Evolutionary conservation across 2,797 vertebrate species (phyloP).

Genomic region (Oryzias dopingdopingensis): DNA sequence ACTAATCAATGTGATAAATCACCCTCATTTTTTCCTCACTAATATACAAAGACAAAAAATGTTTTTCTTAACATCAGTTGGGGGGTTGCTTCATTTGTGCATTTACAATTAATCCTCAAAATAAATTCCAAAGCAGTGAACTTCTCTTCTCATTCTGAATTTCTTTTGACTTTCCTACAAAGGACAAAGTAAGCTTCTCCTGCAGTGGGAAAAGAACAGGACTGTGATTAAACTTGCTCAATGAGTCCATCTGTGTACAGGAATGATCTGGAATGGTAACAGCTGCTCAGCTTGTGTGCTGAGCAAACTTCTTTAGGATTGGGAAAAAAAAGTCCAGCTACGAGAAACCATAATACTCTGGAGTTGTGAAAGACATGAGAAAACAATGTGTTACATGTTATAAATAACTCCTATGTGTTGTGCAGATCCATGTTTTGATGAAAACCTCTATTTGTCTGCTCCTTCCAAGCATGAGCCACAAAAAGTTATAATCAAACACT

Average conservation of each 20-base stretch:
- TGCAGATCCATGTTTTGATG: too few relatives aligned
- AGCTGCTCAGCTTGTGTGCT: conserved; percentile 24
- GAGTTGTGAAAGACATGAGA: conserved; percentile 5
- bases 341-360: conserved; percentile 9
- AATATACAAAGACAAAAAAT: conserved; percentile 3
- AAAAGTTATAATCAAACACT: not conserved
- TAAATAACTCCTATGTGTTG: too few relatives aligned
- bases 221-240: conserved; percentile 21
- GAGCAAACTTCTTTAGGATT: conserved; percentile 23
- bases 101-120: conserved; percentile 11
- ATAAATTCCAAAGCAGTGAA: conserved; percentile 4
- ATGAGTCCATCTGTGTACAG: conserved; percentile 25
- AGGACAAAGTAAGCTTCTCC: not conserved
- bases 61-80: conserved; percentile 9
- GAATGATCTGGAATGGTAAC: conserved; percentile 6
- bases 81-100: not conserved
- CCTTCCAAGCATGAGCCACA: too few relatives aligned
- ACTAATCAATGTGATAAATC: conserved; percentile 3
- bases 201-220: not conserved
- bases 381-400: not conserved
- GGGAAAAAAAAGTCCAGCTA: conserved; percentile 10
- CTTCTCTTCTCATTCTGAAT: not conserved
- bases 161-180: not conserved
- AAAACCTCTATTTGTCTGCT: too few relatives aligned
- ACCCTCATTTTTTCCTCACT: conserved; percentile 5